Evolutionary conservation across 2,888 invertebrate species (phyloP).

Genomic region (Eledona agricola): DNA sequence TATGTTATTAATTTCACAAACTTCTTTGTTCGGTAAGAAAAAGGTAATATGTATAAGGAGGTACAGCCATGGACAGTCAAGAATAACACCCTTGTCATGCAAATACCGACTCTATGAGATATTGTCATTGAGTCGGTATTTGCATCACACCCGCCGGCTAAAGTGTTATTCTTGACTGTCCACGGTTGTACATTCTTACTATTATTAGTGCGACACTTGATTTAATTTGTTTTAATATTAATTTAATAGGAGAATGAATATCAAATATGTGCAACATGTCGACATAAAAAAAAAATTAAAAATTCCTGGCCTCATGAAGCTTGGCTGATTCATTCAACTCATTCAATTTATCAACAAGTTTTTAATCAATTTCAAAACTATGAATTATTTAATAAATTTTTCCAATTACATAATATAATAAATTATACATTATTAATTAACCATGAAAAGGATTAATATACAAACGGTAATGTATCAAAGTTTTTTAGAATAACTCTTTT

Average conservation of each 20-base stretch:
- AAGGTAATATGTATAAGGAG: too few relatives aligned
- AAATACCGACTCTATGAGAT: too few relatives aligned
- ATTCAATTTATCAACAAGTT: slow-evolving; percentile 19
- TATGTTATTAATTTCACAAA: slow-evolving; percentile 6
- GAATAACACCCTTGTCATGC: too few relatives aligned
- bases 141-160: too few relatives aligned
- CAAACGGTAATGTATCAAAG: too few relatives aligned
- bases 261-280: slow-evolving; percentile 17
- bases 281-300: slow-evolving; percentile 19
- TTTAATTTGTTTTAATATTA: slow-evolving; percentile 16
- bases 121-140: too few relatives aligned
- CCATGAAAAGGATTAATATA: too few relatives aligned
- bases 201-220: slow-evolving; percentile 11
- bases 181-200: too few relatives aligned
- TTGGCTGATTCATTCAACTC: slow-evolving; percentile 18
- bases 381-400: slow-evolving; percentile 15
- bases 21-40: too few relatives aligned
- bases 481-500: too few relatives aligned
- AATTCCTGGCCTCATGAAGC: slow-evolving; percentile 17
- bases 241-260: slow-evolving; percentile 11
- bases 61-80: too few relatives aligned
- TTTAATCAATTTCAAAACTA: slow-evolving; percentile 14
- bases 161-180: too few relatives aligned
- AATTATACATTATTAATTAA: slow-evolving; percentile 11
- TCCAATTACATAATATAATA: slow-evolving; percentile 11